phyloP scores from a whole-genome alignment of 2,113 vertebrate genomes.

The Pyxicephalus adspersus region DNA sequence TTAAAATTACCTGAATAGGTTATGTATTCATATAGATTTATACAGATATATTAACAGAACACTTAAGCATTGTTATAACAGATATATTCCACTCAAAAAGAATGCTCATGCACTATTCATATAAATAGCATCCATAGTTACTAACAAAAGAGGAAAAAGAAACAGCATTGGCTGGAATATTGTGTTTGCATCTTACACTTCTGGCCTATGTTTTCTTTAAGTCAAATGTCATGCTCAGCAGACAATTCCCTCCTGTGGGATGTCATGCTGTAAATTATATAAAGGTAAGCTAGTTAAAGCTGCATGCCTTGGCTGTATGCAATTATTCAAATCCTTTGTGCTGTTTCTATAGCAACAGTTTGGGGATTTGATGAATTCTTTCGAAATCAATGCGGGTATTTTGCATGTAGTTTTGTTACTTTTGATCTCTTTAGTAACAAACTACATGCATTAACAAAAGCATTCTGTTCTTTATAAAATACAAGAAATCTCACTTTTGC shows the following conservation, averaged over 20 bases:
- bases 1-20: too few relatives aligned
- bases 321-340: slow-evolving; percentile 16
- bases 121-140: neutral
- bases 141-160: neutral
- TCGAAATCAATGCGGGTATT: slow-evolving; percentile 1
- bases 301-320: neutral
- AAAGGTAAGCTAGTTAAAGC: slow-evolving; percentile 13
- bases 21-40: too few relatives aligned
- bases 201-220: neutral
- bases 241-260: slow-evolving; percentile 4
- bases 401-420: neutral
- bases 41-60: too few relatives aligned
- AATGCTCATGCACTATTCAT: too few relatives aligned
- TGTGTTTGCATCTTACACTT: neutral
- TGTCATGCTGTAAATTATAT: neutral
- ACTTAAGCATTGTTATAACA: too few relatives aligned
- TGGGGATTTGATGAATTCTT: slow-evolving; percentile 10
- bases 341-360: slow-evolving; percentile 1
- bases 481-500: too few relatives aligned
- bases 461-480: too few relatives aligned
- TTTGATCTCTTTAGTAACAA: neutral
- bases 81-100: too few relatives aligned
- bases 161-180: neutral
- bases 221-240: neutral
- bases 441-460: neutral